Evolutionary conservation across 2,888 invertebrate species (phyloP), one percentile per base, ranked within the genome.

Genomic region (Heliconius charithonia): DNA sequence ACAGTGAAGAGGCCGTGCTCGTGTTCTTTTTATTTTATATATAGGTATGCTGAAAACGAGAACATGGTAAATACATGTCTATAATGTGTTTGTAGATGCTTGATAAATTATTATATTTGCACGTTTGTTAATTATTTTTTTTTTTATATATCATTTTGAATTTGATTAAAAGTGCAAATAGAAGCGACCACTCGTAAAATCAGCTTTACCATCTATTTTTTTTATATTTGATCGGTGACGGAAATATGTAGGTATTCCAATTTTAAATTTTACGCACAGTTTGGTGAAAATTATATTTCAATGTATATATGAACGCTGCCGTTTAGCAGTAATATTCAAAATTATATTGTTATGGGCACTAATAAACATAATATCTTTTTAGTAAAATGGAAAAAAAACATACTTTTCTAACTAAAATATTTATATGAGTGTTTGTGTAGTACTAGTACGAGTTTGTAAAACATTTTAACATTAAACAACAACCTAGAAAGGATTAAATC

Each of bases 11-110:
- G 71, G n/a, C 65, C 62, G 72, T 59, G 65, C 72, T 65, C 72
- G 56, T 65, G 72, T 72, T 72, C 51, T 77, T 72, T 77, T 76
- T 69, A 69, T 69, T 69, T 71, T 29, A 71, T 45, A 74, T 65
- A 74, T 65, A 32, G n/a, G n/a, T 66, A 72, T 65, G 65, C 27
- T 72, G 41, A 56, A 72, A 41, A 65, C 25, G 32, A 32, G 32
- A 72, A 32, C 65, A 51, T 71, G 37, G 25, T 65, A 63, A 65
- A 27, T 25, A 45, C 41, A 41, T 74, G 41, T 41, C 12, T 62
- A 62, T 41, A 12, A 45, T 45, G 9, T 25, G 16, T 63, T 41
- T 41, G n/a, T 73, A 73, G 19, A 12, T 63, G 22, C 19, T n/a
- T 67, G 37, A 67, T 41, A 16, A 69, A 41, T 41, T 41, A 25